Percentiles rank a stretch among this genome's conserved stretches.
Conservation (phyloP, 1,140 invertebrate species). For the Micrasema longulum region DNA sequence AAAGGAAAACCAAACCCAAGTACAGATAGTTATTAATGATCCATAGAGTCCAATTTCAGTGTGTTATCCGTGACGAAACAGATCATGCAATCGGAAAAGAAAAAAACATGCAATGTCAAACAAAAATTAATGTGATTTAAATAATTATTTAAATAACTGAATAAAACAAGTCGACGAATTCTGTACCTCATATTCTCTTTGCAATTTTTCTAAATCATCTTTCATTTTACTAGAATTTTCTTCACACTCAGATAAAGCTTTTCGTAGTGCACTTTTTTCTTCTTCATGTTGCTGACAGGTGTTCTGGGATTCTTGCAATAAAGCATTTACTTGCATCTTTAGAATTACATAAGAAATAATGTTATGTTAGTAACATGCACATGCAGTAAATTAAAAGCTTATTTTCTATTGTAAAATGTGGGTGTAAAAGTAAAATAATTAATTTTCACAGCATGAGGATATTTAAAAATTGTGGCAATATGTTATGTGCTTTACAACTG, state of each 20-base stretch:
- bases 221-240: slow-evolving; percentile 21
- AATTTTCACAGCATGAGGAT: no score
- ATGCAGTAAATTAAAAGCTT: no score
- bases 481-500: no score
- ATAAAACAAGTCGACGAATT: background rate
- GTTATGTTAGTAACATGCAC: slow-evolving; percentile 1
- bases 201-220: slow-evolving; percentile 21
- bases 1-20: slow-evolving; percentile 20
- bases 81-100: slow-evolving; percentile 25
- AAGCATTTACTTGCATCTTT: slow-evolving; percentile 10
- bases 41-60: background rate
- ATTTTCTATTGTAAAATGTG: no score
- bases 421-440: no score
- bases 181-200: slow-evolving; percentile 23
- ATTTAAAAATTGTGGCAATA: no score
- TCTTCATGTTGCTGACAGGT: background rate
- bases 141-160: slow-evolving; percentile 3
- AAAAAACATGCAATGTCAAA: slow-evolving; percentile 6
- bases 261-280: slow-evolving; percentile 1
- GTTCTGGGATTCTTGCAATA: background rate
- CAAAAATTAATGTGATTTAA: slow-evolving; percentile 8
- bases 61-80: background rate
- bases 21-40: slow-evolving; percentile 2
- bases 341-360: background rate
- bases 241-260: slow-evolving; percentile 6